Percentiles rank a stretch among this genome's conserved stretches.
Evolutionary conservation across 2,888 invertebrate species (phyloP).

Genomic region (Colostygia pectinataria): DNA sequence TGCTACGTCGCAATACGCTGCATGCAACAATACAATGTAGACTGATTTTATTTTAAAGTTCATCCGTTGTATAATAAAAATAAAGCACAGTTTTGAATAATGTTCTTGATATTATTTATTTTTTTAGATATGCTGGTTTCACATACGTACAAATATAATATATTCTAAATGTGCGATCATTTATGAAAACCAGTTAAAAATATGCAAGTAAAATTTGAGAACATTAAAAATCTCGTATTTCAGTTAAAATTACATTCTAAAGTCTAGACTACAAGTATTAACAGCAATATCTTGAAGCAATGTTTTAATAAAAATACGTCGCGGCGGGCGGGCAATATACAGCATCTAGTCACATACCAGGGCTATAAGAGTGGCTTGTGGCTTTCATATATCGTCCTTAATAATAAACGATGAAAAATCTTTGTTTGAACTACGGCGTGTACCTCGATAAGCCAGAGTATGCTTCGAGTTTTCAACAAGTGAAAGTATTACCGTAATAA

Average conservation of each 20-base stretch:
- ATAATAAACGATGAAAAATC: conserved; percentile 24
- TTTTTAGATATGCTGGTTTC: too few species aligned
- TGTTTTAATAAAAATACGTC: conserved; percentile 36
- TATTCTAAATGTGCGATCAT: too few species aligned
- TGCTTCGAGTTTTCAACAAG: conserved; percentile 1
- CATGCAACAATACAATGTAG: conserved; percentile 16
- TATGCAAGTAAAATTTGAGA: too few species aligned
- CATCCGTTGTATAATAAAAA: background rate
- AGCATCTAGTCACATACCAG: background rate
- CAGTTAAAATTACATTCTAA: conserved; percentile 34
- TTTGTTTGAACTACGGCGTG: conserved; percentile 18
- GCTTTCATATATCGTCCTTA: conserved; percentile 14
- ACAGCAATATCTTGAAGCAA: conserved; percentile 43
- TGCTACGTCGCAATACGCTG: conserved; percentile 5
- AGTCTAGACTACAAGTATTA: conserved; percentile 41
- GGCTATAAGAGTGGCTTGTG: too few species aligned
- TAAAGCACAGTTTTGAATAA: conserved; percentile 22
- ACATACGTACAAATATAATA: too few species aligned
- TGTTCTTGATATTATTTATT: background rate
- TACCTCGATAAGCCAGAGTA: conserved; percentile 6
- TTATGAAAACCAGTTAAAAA: too few species aligned
- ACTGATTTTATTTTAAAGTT: conserved; percentile 14
- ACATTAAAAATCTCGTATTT: too few species aligned
- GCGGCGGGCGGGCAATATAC: conserved; percentile 29
- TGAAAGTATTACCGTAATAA: background rate